Evolutionary conservation across 2,888 invertebrate species (phyloP), one percentile per base, ranked within the genome.

Genomic region (Frankliniella intonsa): DNA sequence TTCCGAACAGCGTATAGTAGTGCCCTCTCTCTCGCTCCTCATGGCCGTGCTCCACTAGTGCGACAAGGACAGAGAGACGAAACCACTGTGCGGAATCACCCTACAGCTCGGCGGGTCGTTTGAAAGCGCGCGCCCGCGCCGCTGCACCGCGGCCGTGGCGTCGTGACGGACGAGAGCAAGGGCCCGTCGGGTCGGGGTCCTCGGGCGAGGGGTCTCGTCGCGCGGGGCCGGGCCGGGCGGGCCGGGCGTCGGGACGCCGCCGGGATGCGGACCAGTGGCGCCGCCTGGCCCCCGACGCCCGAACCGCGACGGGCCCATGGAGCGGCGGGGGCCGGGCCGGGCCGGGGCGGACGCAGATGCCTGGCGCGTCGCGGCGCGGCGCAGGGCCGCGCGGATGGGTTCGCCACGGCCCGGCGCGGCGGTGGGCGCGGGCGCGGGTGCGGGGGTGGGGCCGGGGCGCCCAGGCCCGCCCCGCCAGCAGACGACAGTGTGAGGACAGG

Each of bases 401-500:
- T 76, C 69, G 69, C 69, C 25, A 76, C 22, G 69, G 69, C 69
- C 12, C n/a, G 69, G 69, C 69, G 69, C 25, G 55, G 55, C 55
- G 19, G 19, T 3, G 69, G 69, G 55, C 38, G 38, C 55, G n/a
- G 22, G n/a, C 69, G 55, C 5, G 12, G 69, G 69, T 22, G n/a
- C 22, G n/a, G 9, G 69, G 69, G 22, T 8, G 69, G n/a, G 22
- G 22, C 65, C 69, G 22, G 11, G 22, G 22, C 69, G 25, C 17
- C 11, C 62, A 62, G 62, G 14, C 62, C 62, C 22, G 69, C n/a
- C 22, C 69, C 19, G 62, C 62, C 9, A 76, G 69, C 69, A 76
- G 69, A 76, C 69, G 69, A 25, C 69, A 76, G 69, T 76, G 69
- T 76, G 69, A 76, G 69, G 69, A 76, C 69, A 25, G 69, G 69